phyloP scores from a whole-genome alignment of 2,113 vertebrate species.

The Gallinago undulata region DNA sequence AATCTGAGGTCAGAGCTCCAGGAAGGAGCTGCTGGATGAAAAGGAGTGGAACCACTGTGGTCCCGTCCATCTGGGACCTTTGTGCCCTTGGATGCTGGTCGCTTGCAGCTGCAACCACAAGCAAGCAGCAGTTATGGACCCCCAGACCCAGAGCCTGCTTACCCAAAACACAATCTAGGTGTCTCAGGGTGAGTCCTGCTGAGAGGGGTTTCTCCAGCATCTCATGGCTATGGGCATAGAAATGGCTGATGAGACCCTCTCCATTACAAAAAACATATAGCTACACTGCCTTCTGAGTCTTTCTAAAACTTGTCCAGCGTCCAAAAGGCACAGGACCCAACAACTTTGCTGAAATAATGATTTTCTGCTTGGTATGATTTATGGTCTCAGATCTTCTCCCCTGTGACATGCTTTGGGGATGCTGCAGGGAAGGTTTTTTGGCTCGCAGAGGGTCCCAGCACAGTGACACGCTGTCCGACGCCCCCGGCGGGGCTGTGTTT shows the following conservation, averaged over 20 bases:
- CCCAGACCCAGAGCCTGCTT: neutral
- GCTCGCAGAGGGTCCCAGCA: neutral
- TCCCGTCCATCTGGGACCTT: neutral
- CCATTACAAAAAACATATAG: neutral
- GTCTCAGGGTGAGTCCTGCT: neutral
- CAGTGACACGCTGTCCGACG: rapidly evolving
- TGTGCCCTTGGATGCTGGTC: neutral
- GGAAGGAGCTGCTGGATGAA: neutral
- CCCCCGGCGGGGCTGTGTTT: neutral
- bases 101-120: neutral
- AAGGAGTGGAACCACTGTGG: neutral
- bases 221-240: neutral
- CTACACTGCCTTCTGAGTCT: neutral
- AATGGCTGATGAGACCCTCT: neutral
- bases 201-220: neutral
- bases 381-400: neutral
- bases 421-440: neutral
- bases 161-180: neutral
- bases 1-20: neutral
- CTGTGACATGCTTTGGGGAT: neutral
- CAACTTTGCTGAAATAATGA: neutral
- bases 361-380: neutral
- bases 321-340: neutral
- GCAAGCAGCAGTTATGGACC: neutral
- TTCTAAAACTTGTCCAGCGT: neutral